A percentile compares a stretch with the other conserved stretches of the same genome.
Evolutionary conservation across 2,888 invertebrate genomes (phyloP).

Genomic region (Erpobdella octoculata): DNA sequence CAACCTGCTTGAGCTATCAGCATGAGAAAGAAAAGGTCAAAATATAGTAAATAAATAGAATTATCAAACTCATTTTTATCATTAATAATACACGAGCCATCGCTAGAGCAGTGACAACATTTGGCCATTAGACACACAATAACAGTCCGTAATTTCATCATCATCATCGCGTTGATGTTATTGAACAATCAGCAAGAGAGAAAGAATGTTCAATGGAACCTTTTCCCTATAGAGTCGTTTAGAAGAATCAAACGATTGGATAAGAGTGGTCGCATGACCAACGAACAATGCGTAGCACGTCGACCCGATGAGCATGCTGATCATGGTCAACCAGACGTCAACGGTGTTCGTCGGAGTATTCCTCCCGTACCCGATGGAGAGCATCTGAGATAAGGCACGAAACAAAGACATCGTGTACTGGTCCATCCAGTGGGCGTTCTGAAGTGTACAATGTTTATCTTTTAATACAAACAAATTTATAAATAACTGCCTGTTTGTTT

Average conservation of each 20-base stretch:
- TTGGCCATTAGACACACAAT: too few relatives aligned
- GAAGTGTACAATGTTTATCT: background rate
- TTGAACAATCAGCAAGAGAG: too few relatives aligned
- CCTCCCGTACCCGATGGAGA: slow-evolving; percentile 23
- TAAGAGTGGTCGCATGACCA: slow-evolving; percentile 23
- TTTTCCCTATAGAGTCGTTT: slow-evolving; percentile 24
- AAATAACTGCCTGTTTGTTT: too few relatives aligned
- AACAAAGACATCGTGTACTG: slow-evolving; percentile 27
- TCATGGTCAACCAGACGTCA: slow-evolving; percentile 23
- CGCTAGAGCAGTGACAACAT: background rate
- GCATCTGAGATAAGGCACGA: slow-evolving; percentile 23
- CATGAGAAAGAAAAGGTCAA: background rate
- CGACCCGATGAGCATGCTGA: slow-evolving; percentile 19
- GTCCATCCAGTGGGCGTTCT: slow-evolving; percentile 24
- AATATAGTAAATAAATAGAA: background rate
- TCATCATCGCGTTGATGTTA: too few relatives aligned
- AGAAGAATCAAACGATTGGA: slow-evolving; percentile 23
- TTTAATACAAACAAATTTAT: too few relatives aligned
- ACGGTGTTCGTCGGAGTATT: slow-evolving; percentile 24
- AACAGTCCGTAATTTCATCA: too few relatives aligned
- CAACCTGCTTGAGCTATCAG: slow-evolving; percentile 20
- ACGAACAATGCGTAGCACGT: slow-evolving; percentile 24
- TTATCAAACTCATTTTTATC: background rate
- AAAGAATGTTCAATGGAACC: too few relatives aligned
- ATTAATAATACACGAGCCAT: background rate